Evolutionary conservation across 2,113 vertebrate species (phyloP), one percentile per base, ranked within the genome.

Genomic region (Vulpes ferrilata): DNA sequence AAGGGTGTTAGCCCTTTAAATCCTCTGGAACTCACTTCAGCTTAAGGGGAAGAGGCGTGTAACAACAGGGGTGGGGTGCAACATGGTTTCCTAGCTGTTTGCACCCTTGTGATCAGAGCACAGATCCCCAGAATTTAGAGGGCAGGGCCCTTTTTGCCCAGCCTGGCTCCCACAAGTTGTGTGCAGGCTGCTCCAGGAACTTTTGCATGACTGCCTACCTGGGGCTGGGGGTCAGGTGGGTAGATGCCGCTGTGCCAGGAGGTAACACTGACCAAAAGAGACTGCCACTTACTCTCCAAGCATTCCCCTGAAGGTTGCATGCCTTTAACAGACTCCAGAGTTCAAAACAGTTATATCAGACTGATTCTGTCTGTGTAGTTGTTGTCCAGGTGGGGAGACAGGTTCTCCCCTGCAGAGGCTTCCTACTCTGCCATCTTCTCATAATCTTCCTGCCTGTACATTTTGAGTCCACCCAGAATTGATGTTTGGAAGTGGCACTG

Each of bases 191-290:
- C 30, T 55, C 30, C 51, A 3, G 15, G 76, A 55, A 6, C 51
- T 3, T 0, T 17, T 20, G 27, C 9, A 0, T 5, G 27, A 5
- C 76, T 0, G 10, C 51, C 30, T n/a, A 16, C 76, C 76, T 11
- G 30, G 30, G 51, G 76, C 76, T 15, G 16, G 48, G 74, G 48
- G 16, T 30, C 48, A 11, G 76, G 15, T 3, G 43, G 27, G 76
- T 1, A 8, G 27, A 9, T 32, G 51, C 48, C 11, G 51, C 9
- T 1, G 51, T 11, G 51, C 16, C 9, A n/a, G 53, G 15, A 27
- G 73, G 12, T 1, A 10, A 51, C 43, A 5, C 15, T 10, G 43
- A 4, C 74, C 15, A 4, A 16, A 7, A 30, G 15, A 16, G 74
- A 51, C 25, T 0, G 43, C 0, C 13, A 17, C 7, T 2, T 9